These are phyloP conservation scores for Daboia siamensis DNA, from an alignment of 2,113 vertebrate species.

Conservation along the genomic window DNA sequence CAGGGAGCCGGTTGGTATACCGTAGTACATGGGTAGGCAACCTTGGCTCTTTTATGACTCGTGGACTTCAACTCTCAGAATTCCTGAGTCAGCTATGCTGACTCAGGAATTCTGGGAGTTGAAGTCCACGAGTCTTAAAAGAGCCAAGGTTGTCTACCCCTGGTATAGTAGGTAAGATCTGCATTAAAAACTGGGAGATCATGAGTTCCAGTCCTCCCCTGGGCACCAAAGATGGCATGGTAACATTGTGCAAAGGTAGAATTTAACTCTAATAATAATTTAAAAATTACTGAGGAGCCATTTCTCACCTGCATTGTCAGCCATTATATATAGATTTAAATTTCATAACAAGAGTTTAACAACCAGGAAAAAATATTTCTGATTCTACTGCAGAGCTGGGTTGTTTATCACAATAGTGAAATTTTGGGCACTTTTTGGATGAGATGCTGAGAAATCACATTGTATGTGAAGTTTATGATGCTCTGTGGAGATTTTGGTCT, in stretches of 20 bases:
- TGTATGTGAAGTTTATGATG: not conserved
- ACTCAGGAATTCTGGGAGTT: no score
- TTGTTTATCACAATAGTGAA: not conserved
- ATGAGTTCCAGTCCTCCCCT: not conserved
- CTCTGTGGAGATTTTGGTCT: not conserved
- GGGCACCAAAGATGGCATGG: not conserved
- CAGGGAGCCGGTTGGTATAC: not conserved
- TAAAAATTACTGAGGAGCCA: not conserved
- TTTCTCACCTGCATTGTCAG: not conserved
- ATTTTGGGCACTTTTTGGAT: not conserved
- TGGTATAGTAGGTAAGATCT: not conserved
- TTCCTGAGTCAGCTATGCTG: no score
- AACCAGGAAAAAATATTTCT: not conserved
- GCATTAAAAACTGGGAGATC: not conserved
- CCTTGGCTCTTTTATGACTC: no score
- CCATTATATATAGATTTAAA: not conserved
- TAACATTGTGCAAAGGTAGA: not conserved
- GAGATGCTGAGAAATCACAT: not conserved
- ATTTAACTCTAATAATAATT: not conserved
- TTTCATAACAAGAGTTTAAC: not conserved
- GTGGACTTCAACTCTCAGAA: no score
- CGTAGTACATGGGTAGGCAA: no score
- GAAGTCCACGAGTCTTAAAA: no score
- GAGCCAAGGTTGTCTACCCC: no score
- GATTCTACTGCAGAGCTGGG: not conserved